These are phyloP conservation scores for Pogonocichla stellata DNA, from an alignment of 2,113 vertebrate genomes.

Conservation along the genomic window DNA sequence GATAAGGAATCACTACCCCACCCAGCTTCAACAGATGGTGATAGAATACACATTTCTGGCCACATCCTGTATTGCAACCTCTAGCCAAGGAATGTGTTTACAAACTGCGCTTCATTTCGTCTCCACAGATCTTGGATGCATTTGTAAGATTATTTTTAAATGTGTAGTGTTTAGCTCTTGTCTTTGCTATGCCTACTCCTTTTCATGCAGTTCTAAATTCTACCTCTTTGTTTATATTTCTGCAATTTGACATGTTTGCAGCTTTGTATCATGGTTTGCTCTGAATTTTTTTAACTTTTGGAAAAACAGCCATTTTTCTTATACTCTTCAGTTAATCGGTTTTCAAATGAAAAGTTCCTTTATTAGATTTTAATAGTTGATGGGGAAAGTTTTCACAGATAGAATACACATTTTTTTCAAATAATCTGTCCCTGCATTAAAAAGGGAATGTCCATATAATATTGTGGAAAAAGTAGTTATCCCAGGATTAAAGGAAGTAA, in stretches of 20 bases:
- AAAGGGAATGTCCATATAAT: background rate
- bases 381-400: background rate
- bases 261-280: background rate
- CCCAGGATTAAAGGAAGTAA: background rate
- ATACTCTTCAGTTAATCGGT: background rate
- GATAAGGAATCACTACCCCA: no score
- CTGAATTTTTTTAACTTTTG: background rate
- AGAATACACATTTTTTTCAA: background rate
- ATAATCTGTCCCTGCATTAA: background rate
- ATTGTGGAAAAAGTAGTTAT: background rate
- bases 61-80: background rate
- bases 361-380: background rate
- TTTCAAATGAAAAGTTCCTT: background rate
- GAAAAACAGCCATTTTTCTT: background rate
- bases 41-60: no score
- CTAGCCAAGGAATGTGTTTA: background rate
- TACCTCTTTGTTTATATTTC: background rate
- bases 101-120: background rate
- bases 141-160: background rate
- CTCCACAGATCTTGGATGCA: background rate
- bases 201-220: background rate
- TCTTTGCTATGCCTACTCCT: background rate
- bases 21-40: no score
- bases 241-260: background rate
- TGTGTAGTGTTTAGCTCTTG: background rate